A percentile compares a stretch with the other conserved stretches of the same genome.
These are phyloP conservation scores for Acanthosoma haemorrhoidale DNA, from an alignment of 2,888 invertebrate species.

Conservation along the genomic window DNA sequence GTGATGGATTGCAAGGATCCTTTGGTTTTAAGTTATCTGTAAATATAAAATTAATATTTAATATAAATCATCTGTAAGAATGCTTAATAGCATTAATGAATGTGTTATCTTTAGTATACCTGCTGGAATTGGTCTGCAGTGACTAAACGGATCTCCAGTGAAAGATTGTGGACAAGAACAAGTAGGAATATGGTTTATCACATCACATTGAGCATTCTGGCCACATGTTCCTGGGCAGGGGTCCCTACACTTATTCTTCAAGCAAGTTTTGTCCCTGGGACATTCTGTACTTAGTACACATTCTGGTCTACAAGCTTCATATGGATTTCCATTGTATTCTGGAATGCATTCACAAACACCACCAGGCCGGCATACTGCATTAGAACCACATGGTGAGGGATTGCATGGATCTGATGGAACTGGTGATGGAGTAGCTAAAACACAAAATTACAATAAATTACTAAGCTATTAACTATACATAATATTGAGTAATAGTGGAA, in stretches of 20 bases:
- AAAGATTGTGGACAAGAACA: conserved; percentile 55
- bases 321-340: conserved; percentile 76
- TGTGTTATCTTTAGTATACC: background rate
- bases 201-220: conserved; percentile 63
- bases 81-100: background rate
- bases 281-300: conserved; percentile 83
- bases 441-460: no score
- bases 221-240: conserved; percentile 76
- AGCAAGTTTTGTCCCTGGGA: conserved; percentile 65
- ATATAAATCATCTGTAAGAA: background rate
- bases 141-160: conserved; percentile 55
- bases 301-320: conserved; percentile 70
- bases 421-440: conserved; percentile 29
- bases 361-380: conserved; percentile 70
- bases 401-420: conserved; percentile 67
- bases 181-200: conserved; percentile 54
- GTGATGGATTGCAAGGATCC: conserved; percentile 70
- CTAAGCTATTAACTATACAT: no score
- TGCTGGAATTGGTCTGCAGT: conserved; percentile 45
- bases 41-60: background rate
- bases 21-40: conserved; percentile 13
- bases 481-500: background rate
- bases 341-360: conserved; percentile 74
- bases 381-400: conserved; percentile 81
- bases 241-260: conserved; percentile 68